Evolutionary conservation across 1,140 invertebrate species (phyloP).

Genomic region (Temnothorax curvispinosus): DNA sequence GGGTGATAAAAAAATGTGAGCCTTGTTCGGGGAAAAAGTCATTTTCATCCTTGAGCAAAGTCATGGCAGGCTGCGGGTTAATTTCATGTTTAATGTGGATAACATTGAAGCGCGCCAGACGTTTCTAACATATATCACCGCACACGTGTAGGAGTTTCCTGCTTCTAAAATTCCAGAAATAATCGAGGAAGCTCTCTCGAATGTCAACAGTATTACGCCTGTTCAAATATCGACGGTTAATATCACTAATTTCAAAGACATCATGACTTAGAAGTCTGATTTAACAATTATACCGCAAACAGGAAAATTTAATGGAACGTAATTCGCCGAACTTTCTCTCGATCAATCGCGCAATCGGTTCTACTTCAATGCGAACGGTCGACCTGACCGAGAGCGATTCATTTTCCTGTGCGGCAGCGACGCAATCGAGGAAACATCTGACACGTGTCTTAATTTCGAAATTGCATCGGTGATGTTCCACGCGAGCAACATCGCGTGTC

Average conservation of each 20-base stretch:
- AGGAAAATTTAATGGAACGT: constrained; percentile 7
- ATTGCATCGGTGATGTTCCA: constrained; percentile 20
- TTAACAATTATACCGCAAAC: background rate
- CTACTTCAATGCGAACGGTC: background rate
- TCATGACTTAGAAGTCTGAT: background rate
- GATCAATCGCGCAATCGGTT: constrained; percentile 41
- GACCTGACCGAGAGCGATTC: constrained; percentile 9
- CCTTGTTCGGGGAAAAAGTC: constrained; percentile 35
- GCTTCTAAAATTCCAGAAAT: constrained; percentile 17
- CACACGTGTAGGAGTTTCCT: background rate
- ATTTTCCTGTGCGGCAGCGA: constrained; percentile 5
- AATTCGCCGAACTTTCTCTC: constrained; percentile 37
- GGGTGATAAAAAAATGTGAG: background rate
- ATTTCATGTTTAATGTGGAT: background rate
- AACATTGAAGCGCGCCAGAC: constrained; percentile 1
- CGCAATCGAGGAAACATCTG: constrained; percentile 36
- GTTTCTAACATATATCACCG: background rate
- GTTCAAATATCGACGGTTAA: background rate
- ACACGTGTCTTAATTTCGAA: constrained; percentile 14
- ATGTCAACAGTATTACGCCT: background rate
- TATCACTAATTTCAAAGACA: background rate
- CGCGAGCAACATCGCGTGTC: background rate
- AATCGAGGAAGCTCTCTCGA: background rate
- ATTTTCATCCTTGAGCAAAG: background rate
- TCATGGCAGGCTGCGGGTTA: background rate